phyloP scores from a whole-genome alignment of 2,888 invertebrate species.

The Escarpia spicata region DNA sequence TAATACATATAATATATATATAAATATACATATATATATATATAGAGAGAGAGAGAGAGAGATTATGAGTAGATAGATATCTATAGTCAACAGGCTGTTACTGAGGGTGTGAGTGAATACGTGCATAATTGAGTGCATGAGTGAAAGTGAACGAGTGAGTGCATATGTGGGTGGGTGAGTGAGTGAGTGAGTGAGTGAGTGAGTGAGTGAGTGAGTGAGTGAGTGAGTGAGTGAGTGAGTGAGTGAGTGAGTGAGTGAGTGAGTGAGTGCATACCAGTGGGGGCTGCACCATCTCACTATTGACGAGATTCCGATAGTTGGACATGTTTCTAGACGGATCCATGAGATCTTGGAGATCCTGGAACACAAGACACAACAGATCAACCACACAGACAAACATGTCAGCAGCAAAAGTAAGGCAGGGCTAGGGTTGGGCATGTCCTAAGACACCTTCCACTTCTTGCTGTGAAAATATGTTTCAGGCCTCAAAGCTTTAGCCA shows the following conservation, averaged over 20 bases:
- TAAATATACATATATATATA: no score
- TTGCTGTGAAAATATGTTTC: no score
- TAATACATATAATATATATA: no score
- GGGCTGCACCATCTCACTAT: slow-evolving; percentile 87
- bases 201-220: neutral
- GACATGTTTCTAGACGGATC: slow-evolving; percentile 99
- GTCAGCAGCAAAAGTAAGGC: no score
- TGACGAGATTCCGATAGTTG: slow-evolving; percentile 94
- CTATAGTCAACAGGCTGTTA: no score
- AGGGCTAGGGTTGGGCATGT: no score
- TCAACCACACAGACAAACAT: neutral
- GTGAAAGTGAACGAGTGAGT: neutral
- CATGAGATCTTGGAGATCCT: slow-evolving; percentile 93
- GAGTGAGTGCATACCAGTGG: slow-evolving; percentile 74
- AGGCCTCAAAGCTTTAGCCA: no score
- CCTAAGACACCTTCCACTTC: no score
- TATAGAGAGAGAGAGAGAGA: neutral
- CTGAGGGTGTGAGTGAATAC: neutral
- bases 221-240: neutral
- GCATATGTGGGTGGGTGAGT: neutral
- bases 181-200: neutral
- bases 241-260: neutral
- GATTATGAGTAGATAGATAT: neutral
- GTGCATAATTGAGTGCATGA: neutral
- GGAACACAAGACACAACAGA: slow-evolving; percentile 37